Percentiles rank a stretch among this genome's conserved stretches.
Evolutionary conservation across 1,140 invertebrate species (phyloP).

Genomic region (Bombyx mandarina): DNA sequence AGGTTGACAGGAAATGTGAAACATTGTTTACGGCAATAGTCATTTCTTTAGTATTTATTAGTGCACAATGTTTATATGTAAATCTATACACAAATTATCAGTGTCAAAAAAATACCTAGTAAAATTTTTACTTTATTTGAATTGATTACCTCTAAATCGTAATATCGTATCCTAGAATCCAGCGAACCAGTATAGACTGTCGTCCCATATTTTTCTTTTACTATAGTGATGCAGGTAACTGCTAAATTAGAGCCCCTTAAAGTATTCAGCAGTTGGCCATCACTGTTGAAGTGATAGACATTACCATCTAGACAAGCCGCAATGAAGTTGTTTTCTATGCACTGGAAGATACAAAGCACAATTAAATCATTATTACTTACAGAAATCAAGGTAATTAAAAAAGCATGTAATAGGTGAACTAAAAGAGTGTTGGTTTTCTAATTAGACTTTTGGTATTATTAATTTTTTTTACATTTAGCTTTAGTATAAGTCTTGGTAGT

Average conservation of each 20-base stretch:
- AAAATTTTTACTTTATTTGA: not conserved
- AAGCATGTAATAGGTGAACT: not conserved
- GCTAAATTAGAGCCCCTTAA: conserved; percentile 67
- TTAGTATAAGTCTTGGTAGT: too few relatives aligned
- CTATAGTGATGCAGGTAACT: conserved; percentile 73
- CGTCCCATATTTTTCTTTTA: conserved; percentile 55
- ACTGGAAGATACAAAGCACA: conserved; percentile 34
- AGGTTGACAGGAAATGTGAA: not conserved
- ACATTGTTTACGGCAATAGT: not conserved
- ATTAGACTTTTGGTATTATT: not conserved
- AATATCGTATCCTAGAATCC: conserved; percentile 73
- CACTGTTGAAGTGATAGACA: conserved; percentile 68
- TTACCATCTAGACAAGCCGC: conserved; percentile 72
- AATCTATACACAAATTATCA: not conserved
- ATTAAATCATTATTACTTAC: not conserved
- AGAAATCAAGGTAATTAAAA: not conserved
- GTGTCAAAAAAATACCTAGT: not conserved
- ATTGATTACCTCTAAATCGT: conserved; percentile 70
- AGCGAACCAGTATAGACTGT: conserved; percentile 74
- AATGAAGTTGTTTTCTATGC: conserved; percentile 61
- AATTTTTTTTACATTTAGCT: too few relatives aligned
- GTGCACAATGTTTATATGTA: not conserved
- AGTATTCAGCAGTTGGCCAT: conserved; percentile 61
- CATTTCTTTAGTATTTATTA: not conserved
- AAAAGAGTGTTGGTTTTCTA: not conserved